Base-by-base conservation (phyloP, 2,113 vertebrate species). In the Phaethornis superciliosus region DNA sequence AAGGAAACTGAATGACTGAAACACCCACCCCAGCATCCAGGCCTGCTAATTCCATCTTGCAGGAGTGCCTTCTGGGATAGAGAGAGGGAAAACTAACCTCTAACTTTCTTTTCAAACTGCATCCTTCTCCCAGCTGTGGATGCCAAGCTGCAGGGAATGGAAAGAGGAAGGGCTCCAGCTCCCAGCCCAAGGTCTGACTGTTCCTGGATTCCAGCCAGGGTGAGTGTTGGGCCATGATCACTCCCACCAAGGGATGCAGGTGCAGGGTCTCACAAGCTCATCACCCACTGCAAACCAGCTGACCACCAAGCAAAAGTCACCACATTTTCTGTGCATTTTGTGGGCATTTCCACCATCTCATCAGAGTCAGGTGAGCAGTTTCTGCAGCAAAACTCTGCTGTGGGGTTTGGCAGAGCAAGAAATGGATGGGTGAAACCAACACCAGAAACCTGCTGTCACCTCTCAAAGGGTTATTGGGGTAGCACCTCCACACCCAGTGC, bases 1-100 rank as follows among this genome's bases (percentile, higher is more conserved):
- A 76, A 91, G 93, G 92, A 81, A 91, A 88, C 2, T 0, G 62
- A 90, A 83, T 91, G 93, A 97, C 67, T 94, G 94, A 88, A 97
- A 93, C 92, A 96, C 93, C 54, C 71, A 85, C 90, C 81, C 28
- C 59, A 55, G 62, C 37, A 62, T 59, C 72, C 76, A 56, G 59
- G 62, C 83, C 86, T 5, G 69, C 95, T 72, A 84, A 68, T 75
- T 88, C 90, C 52, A 1, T 0, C 90, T 87, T 0, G 4, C 80
- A 92, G 71, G 70, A 94, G 95, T 76, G 56, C 51, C 58, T 81
- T 72, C 58, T 81, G 78, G 54, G 88, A 70, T 60, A 44, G 58
- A 69, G 35, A 76, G 63, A 83, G 44, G 30, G 82, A 82, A 91
- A 91, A 92, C 76, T 13, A 88, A 68, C 62, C 21, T 51, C 82